Evolutionary conservation across 2,113 vertebrate species (phyloP).

Genomic region (Mormyrus lacerda): DNA sequence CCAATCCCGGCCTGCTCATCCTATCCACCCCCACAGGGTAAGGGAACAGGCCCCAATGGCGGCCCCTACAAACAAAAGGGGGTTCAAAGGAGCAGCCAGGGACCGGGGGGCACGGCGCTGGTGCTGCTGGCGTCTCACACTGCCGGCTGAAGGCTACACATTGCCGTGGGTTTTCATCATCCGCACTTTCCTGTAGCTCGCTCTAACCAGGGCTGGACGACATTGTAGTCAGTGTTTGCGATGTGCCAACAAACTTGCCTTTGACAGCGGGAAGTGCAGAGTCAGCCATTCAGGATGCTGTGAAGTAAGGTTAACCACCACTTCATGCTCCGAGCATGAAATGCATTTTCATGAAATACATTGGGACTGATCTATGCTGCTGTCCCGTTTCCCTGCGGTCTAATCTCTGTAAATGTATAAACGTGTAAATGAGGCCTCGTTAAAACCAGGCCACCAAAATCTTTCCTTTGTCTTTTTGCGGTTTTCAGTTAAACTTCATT

Average conservation of each 20-base stretch:
- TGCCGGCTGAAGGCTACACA: background rate
- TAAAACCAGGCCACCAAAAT: background rate
- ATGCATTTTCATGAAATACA: background rate
- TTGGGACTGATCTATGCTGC: background rate
- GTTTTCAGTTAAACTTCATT: background rate
- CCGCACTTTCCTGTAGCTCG: background rate
- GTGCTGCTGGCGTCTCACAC: background rate
- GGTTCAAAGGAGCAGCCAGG: background rate
- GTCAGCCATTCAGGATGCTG: background rate
- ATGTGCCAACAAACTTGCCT: background rate
- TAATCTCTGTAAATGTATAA: background rate
- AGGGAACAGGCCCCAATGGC: background rate
- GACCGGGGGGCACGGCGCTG: background rate
- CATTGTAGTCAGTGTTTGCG: background rate
- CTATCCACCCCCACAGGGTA: background rate
- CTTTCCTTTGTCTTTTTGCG: background rate
- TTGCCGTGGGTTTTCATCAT: constrained; percentile 14
- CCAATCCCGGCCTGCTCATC: background rate
- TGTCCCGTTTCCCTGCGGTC: background rate
- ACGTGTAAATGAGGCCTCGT: background rate
- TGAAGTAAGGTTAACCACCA: background rate
- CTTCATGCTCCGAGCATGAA: background rate
- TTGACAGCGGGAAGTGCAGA: background rate
- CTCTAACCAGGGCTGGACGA: background rate
- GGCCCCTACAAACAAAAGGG: background rate